These are phyloP conservation scores for Sinocyclocheilus anophthalmus DNA, from an alignment of 2,113 vertebrate genomes.

Conservation along the genomic window DNA sequence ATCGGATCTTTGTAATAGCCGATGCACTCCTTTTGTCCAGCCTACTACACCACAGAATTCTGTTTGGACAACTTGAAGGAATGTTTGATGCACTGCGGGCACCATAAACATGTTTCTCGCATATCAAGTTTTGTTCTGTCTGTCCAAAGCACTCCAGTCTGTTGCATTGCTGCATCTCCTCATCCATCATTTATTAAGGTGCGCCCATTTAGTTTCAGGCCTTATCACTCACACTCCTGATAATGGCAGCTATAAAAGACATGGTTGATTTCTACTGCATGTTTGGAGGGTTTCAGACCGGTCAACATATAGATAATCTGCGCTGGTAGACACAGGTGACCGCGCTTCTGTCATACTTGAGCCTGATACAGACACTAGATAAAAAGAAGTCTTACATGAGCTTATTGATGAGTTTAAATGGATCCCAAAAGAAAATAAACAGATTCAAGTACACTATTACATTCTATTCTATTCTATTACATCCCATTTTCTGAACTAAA, in stretches of 20 bases:
- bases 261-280: constrained; percentile 36
- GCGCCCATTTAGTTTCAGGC: constrained; percentile 67
- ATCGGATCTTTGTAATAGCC: constrained; percentile 63
- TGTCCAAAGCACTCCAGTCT: constrained; percentile 55
- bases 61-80: constrained; percentile 40
- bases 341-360: background rate
- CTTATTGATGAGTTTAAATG: background rate
- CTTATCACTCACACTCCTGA: constrained; percentile 70
- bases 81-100: constrained; percentile 48
- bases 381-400: background rate
- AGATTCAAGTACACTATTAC: background rate
- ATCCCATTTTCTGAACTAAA: background rate
- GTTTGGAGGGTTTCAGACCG: background rate
- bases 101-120: constrained; percentile 17
- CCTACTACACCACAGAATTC: constrained; percentile 40
- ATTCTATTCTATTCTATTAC: background rate
- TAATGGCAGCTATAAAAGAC: constrained; percentile 65
- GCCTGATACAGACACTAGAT: background rate
- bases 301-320: constrained; percentile 1
- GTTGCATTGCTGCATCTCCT: constrained; percentile 23
- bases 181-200: constrained; percentile 66
- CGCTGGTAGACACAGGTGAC: background rate
- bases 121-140: constrained; percentile 54
- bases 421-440: background rate
- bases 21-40: constrained; percentile 46